phyloP scores from a whole-genome alignment of 2,797 vertebrate genomes.

The Gallirallus australis region DNA sequence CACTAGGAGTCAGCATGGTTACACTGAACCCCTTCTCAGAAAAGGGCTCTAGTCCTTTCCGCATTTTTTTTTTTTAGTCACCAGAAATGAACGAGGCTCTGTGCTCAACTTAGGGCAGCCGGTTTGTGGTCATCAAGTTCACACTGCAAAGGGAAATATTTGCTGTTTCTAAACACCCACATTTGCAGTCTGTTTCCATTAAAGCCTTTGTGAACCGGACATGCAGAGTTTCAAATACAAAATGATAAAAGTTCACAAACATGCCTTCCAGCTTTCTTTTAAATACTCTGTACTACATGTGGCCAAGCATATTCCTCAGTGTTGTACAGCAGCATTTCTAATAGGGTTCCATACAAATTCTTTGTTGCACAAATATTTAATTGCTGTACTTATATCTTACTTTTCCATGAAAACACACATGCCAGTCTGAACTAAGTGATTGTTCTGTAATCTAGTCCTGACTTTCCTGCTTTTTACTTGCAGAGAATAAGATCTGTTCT shows the following conservation, averaged over 20 bases:
- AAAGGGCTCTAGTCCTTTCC: background rate
- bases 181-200: background rate
- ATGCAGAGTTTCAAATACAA: background rate
- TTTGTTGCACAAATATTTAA: background rate
- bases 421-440: background rate
- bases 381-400: background rate
- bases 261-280: background rate
- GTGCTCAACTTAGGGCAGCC: background rate
- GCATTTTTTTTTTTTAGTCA: background rate
- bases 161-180: background rate
- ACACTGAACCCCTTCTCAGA: background rate
- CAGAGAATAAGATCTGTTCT: background rate
- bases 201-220: background rate
- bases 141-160: fast-evolving
- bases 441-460: background rate
- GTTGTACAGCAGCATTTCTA: background rate
- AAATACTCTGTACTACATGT: background rate
- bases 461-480: conserved; percentile 34
- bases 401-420: background rate
- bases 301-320: background rate
- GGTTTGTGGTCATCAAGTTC: background rate
- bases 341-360: background rate
- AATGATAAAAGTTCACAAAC: background rate
- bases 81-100: background rate
- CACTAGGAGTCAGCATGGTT: background rate